These are phyloP conservation scores for Abrostola triplasia DNA, from an alignment of 2,888 invertebrate genomes.

Conservation along the genomic window DNA sequence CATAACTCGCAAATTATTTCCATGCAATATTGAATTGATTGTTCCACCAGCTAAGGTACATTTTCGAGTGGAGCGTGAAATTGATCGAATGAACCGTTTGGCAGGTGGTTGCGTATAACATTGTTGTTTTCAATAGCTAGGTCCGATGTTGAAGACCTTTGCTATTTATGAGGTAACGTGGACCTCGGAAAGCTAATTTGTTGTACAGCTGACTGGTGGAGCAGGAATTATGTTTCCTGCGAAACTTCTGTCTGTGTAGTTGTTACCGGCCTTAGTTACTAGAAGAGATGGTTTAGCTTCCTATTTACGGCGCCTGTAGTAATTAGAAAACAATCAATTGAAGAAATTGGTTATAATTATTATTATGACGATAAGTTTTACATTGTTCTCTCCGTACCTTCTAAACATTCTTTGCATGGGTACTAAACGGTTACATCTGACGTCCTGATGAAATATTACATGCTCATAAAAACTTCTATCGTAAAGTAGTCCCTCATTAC, in stretches of 20 bases:
- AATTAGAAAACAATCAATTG: too few relatives aligned
- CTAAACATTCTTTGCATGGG: too few relatives aligned
- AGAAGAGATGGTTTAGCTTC: too few relatives aligned
- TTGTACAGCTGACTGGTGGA: conserved; percentile 22
- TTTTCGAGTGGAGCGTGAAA: conserved; percentile 35
- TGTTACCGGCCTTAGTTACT: too few relatives aligned
- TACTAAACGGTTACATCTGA: too few relatives aligned
- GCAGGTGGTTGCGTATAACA: conserved; percentile 50
- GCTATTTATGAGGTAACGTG: conserved; percentile 43
- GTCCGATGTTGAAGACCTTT: conserved; percentile 46
- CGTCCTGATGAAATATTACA: too few relatives aligned
- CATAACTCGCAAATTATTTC: conserved; percentile 38
- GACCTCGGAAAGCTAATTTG: conserved; percentile 26
- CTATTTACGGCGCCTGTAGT: too few relatives aligned
- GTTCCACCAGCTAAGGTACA: conserved; percentile 24
- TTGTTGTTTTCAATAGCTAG: conserved; percentile 49
- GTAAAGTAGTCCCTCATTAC: too few relatives aligned
- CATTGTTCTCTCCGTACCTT: too few relatives aligned
- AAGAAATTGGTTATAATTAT: too few relatives aligned
- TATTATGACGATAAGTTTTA: too few relatives aligned
- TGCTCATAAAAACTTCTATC: too few relatives aligned
- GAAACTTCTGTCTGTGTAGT: not conserved
- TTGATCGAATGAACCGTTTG: conserved; percentile 51
- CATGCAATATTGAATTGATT: conserved; percentile 37
- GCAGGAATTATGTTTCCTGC: not conserved